Percentiles rank a stretch among this genome's conserved stretches.
phyloP scores from a whole-genome alignment of 30 jellyfish, hydroid and myxozoan species.

The Sanderia malayensis region DNA sequence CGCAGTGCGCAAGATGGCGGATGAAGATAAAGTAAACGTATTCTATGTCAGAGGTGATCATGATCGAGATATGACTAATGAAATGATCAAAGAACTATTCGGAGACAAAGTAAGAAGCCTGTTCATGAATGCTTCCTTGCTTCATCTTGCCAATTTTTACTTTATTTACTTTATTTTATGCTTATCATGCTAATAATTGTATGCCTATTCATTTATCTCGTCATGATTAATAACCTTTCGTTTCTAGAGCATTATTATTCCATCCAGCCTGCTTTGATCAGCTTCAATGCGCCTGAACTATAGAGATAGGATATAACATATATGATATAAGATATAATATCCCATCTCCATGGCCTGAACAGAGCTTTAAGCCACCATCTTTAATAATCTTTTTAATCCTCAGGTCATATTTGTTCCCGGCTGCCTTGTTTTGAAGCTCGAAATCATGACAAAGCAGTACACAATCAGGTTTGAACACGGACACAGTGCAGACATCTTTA shows the following conservation, averaged over 20 bases:
- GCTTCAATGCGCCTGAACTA: no score
- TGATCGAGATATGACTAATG: constrained; percentile 46
- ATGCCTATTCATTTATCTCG: no score
- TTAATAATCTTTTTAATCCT: no score
- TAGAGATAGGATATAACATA: no score
- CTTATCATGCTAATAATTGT: no score
- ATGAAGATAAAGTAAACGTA: constrained; percentile 35
- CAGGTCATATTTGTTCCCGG: constrained; percentile 54
- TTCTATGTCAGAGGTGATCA: constrained; percentile 62
- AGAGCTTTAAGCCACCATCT: no score
- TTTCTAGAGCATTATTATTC: no score
- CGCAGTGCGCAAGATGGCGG: constrained; percentile 48
- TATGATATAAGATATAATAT: no score
- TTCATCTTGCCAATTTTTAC: not conserved
- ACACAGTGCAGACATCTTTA: constrained; percentile 41
- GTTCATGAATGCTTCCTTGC: not conserved
- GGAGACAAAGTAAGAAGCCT: constrained; percentile 37
- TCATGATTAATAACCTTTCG: no score
- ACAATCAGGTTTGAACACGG: constrained; percentile 65
- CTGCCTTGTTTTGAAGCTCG: constrained; percentile 19
- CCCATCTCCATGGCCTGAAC: no score
- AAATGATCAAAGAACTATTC: constrained; percentile 27
- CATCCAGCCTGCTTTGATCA: no score
- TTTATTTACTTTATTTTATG: no score
- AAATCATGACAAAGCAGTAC: constrained; percentile 22